A percentile compares a stretch with the other conserved stretches of the same genome.
Evolutionary conservation across 2,797 vertebrate species (phyloP).

Genomic region (Tokudaia tokunoshimensis): DNA sequence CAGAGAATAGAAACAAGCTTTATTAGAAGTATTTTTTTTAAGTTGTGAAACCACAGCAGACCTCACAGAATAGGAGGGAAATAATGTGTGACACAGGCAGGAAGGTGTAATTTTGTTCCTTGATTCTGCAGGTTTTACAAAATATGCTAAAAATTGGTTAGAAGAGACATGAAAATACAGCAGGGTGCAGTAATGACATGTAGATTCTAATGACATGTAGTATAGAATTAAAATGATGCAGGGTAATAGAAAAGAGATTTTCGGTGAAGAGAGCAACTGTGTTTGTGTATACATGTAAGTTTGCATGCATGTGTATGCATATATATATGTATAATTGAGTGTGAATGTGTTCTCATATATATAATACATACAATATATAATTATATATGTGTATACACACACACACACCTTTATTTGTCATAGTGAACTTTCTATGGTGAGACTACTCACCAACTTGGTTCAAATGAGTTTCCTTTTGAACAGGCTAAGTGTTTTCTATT

Average conservation of each 20-base stretch:
- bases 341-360: background rate
- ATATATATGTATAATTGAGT: background rate
- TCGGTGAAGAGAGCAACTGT: background rate
- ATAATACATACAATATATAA: background rate
- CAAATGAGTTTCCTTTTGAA: slow-evolving; percentile 10
- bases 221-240: background rate
- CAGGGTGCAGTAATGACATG: background rate
- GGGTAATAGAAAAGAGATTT: background rate
- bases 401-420: background rate
- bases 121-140: slow-evolving; percentile 59
- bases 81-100: slow-evolving; percentile 59
- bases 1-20: slow-evolving; percentile 64
- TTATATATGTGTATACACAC: background rate
- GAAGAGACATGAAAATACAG: slow-evolving; percentile 11
- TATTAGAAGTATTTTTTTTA: slow-evolving; percentile 54
- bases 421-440: background rate
- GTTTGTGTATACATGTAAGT: background rate
- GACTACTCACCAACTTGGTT: slow-evolving; percentile 18
- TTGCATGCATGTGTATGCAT: background rate
- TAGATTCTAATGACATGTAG: slow-evolving; percentile 36
- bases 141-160: slow-evolving; percentile 43
- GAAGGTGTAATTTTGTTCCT: slow-evolving; percentile 43
- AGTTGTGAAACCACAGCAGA: slow-evolving; percentile 37
- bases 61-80: slow-evolving; percentile 59
- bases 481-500: background rate